phyloP scores from a whole-genome alignment of 2,797 vertebrate genomes.

The Microctenopoma lineatum region DNA sequence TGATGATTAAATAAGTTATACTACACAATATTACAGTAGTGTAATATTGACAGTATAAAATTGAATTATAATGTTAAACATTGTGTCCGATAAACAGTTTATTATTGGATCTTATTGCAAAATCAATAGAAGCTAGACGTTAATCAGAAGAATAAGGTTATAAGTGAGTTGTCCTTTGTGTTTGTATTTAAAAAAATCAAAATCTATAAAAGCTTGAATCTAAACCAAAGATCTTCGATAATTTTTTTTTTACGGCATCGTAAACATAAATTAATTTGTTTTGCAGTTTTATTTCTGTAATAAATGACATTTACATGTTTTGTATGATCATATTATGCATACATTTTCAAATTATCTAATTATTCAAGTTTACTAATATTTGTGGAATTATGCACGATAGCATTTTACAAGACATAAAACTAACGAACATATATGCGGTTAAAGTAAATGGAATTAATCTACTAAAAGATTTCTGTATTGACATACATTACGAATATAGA shows the following conservation, averaged over 20 bases:
- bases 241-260: neutral
- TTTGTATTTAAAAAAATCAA: neutral
- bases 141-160: neutral
- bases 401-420: neutral
- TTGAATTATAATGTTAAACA: slow-evolving; percentile 3
- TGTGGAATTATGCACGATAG: neutral
- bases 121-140: neutral
- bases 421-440: neutral
- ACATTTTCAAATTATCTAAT: slow-evolving; percentile 3
- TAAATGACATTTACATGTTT: neutral
- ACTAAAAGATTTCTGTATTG: neutral
- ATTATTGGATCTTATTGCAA: neutral
- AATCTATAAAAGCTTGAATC: neutral
- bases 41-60: slow-evolving; percentile 6
- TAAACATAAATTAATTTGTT: slow-evolving; percentile 13
- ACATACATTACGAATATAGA: neutral
- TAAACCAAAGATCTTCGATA: slow-evolving; percentile 4
- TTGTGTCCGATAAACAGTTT: slow-evolving; percentile 1
- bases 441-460: neutral
- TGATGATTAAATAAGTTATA: slow-evolving; percentile 1
- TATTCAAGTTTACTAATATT: neutral
- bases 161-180: neutral
- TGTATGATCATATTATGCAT: neutral
- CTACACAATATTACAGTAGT: neutral
- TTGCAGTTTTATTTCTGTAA: neutral